Evolutionary conservation across 1,140 invertebrate genomes (phyloP).

Genomic region (Papilio xuthus): DNA sequence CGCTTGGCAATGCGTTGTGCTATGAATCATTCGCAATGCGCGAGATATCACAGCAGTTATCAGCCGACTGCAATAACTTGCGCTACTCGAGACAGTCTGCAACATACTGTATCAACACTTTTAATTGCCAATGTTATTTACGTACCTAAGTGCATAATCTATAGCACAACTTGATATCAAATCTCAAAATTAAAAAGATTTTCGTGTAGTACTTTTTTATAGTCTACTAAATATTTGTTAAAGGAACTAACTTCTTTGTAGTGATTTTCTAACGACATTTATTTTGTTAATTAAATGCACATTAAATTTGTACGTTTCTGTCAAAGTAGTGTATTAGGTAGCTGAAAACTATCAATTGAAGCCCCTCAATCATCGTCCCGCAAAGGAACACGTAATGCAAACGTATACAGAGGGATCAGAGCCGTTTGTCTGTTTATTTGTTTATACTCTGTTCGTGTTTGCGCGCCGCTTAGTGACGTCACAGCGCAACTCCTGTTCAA

Average conservation of each 20-base stretch:
- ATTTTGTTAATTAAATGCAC: not conserved
- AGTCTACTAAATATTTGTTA: no score
- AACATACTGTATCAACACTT: not conserved
- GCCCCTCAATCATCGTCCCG: constrained; percentile 32
- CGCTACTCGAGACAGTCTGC: not conserved
- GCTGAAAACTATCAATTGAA: constrained; percentile 24
- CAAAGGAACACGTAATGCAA: constrained; percentile 37
- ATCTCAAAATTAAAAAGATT: no score
- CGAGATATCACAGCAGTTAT: constrained; percentile 21
- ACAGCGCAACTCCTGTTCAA: constrained; percentile 40
- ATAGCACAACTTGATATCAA: no score
- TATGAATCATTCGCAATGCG: constrained; percentile 24
- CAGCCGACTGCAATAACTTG: constrained; percentile 20
- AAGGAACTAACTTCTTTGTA: no score
- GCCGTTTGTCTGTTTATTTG: constrained; percentile 58
- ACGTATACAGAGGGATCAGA: constrained; percentile 57
- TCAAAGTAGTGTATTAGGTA: not conserved
- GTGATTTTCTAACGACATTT: no score
- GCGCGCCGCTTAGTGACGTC: constrained; percentile 56
- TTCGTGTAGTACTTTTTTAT: no score
- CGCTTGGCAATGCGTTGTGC: not conserved
- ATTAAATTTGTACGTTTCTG: not conserved
- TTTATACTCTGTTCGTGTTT: constrained; percentile 58
- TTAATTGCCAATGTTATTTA: constrained; percentile 27
- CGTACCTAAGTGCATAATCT: no score